These are phyloP conservation scores for Sapayoa aenigma DNA, from an alignment of 2,113 vertebrate species.

Conservation along the genomic window DNA sequence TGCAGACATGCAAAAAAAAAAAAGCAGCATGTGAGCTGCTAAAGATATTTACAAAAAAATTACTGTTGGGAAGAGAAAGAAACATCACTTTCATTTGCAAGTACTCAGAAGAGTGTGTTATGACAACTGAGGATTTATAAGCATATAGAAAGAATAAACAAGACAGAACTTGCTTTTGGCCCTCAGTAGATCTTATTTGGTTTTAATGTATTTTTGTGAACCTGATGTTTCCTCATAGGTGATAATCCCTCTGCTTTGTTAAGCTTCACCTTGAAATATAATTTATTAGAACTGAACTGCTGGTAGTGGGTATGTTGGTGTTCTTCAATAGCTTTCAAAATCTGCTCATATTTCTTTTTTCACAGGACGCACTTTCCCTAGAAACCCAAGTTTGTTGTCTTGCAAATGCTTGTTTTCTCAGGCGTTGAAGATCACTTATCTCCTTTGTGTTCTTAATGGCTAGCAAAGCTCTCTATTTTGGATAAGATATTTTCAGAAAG, in stretches of 20 bases:
- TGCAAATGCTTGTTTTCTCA: slow-evolving; percentile 7
- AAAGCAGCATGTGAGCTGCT: background rate
- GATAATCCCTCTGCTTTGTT: background rate
- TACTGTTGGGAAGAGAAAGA: background rate
- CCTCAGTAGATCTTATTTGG: background rate
- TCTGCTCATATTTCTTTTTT: background rate
- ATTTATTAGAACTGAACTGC: background rate
- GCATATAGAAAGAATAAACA: background rate
- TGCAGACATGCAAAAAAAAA: background rate
- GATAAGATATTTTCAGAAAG: background rate
- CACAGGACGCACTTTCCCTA: background rate
- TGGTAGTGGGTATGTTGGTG: background rate
- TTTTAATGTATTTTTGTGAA: background rate
- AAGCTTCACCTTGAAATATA: background rate
- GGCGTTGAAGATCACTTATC: background rate
- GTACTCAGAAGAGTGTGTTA: background rate
- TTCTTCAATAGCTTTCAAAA: background rate
- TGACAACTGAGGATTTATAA: background rate
- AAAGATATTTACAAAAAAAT: background rate
- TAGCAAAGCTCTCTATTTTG: background rate
- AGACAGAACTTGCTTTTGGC: background rate
- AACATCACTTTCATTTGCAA: background rate
- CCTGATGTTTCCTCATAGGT: background rate
- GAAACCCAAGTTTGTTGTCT: background rate
- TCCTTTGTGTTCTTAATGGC: background rate